Evolutionary conservation across 2,888 invertebrate species (phyloP), one percentile per base, ranked within the genome.

Genomic region (Agonum fuliginosum): DNA sequence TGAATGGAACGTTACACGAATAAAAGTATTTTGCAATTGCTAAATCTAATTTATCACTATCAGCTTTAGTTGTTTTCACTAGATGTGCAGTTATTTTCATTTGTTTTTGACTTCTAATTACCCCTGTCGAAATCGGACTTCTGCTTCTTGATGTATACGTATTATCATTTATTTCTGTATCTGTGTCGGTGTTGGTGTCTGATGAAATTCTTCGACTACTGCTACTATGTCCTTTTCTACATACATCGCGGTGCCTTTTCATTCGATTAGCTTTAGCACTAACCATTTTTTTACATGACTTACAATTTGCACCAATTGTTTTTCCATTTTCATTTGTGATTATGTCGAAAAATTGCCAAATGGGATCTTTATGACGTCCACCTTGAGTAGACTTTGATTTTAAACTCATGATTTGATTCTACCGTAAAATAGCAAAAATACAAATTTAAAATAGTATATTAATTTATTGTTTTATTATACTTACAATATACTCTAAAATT

Each of bases 1-100:
- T 37, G 22, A 75, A 75, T 12, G 75, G 70, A 19, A 75, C 43
- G 37, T 71, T 71, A 71, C 75, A 75, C 10, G 75, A 75, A 75
- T 73, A 75, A 75, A 73, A 75, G 27, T 71, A 75, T 73, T 69
- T 20, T 6, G 75, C 75, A 22, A 75, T 43, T 12, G 37, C 69
- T 27, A 41, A 3, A 37, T 75, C 75, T 41, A 75, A 37, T 24
- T 71, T 71, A 10, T 19, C 58, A 22, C n/a, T 70, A 17, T 70
- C 22, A 1, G 22, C n/a, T 27, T 14, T 30, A 12, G 19, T 71
- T 67, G 71, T 71, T 71, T 65, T 71, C n/a, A 22, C n/a, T 2
- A 71, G 2, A 71, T 48, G 46, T 22, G 6, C 8, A 46, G 17
- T 3, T 70, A 70, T 46, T 46, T 70, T 70, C 10, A 51, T 2